Evolutionary conservation across 1,140 invertebrate genomes (phyloP).

Genomic region (Nasonia giraulti): DNA sequence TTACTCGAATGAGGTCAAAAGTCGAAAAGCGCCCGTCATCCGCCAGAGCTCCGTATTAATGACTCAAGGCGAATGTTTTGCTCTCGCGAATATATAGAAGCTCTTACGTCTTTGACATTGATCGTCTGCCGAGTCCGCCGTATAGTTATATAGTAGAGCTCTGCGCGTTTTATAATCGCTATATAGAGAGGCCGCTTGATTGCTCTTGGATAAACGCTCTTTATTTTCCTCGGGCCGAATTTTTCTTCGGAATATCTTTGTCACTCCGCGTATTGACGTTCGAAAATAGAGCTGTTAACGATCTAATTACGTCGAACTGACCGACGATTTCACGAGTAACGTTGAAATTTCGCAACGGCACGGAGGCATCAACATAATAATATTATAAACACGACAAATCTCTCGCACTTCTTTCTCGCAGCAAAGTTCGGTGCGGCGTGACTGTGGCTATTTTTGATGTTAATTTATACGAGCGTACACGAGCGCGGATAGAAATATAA

Average conservation of each 20-base stretch:
- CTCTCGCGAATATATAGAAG: neutral
- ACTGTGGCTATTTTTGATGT: slow-evolving; percentile 54
- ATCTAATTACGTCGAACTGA: too few relatives aligned
- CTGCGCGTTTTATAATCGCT: neutral
- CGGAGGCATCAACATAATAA: too few relatives aligned
- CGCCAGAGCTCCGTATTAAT: neutral
- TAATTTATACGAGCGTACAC: slow-evolving; percentile 55
- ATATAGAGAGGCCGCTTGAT: neutral
- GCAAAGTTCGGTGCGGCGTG: slow-evolving; percentile 4
- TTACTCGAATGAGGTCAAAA: slow-evolving; percentile 44
- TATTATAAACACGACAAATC: neutral
- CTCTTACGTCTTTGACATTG: slow-evolving; percentile 36
- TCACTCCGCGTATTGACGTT: too few relatives aligned
- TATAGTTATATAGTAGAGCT: neutral
- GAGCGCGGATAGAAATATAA: slow-evolving; percentile 64
- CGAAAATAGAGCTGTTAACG: too few relatives aligned
- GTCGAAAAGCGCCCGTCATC: slow-evolving; percentile 11
- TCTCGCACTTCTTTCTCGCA: neutral
- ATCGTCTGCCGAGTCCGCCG: neutral
- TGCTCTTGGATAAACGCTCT: too few relatives aligned
- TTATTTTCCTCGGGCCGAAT: too few relatives aligned
- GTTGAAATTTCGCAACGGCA: too few relatives aligned
- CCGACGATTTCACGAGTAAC: too few relatives aligned
- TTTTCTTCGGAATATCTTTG: too few relatives aligned
- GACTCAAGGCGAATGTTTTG: neutral